Base-by-base conservation (phyloP, 2,113 vertebrate species). In the Neodon shergylaensis region DNA sequence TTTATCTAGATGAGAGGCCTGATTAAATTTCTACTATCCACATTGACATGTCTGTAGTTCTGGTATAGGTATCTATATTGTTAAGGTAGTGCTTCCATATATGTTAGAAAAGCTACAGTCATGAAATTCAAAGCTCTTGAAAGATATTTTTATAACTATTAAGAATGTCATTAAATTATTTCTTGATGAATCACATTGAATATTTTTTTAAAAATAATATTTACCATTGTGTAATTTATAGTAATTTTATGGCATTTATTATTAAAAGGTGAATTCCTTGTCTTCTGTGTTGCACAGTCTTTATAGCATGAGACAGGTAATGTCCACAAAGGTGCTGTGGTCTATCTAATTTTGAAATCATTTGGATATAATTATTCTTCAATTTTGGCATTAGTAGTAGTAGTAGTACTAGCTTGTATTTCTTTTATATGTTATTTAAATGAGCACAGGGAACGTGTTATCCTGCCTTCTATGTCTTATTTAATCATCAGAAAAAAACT, bases 361-460 rank as follows among this genome's bases (percentile, higher is more conserved):
- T 44, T 65, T n/a, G 12, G 31, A 16, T 0, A 5, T 33, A 52
- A 21, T 47, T 33, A 11, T 39, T 33, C 52, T 42, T 85, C 61
- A 76, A 14, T 36, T 26, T 58, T 19, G 3, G 7, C 7, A 28
- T 1, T 68, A 7, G 0, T 16, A 87, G 2, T 70, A 42, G 0
- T 33, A 1, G 0, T 22, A 87, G 3, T 68, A 42, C 0, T 44
- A 0, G 44, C 36, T 61, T 54, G 5, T n/a, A 73, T 8, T 73
- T 88, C 1, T 63, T 52, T 9, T 26, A 4, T 19, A 0, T 42
- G 14, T 4, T 11, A 36, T 88, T 52, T 66, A 47, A 49, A 17
- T 44, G 28, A 33, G 3, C n/a, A 14, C 13, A 66, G 5, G 31
- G n/a, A 16, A 22, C 0, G 26, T 88, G 17, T 31, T 1, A 5